These are phyloP conservation scores for Euura lappo DNA, from an alignment of 1,140 invertebrate species.

Conservation along the genomic window DNA sequence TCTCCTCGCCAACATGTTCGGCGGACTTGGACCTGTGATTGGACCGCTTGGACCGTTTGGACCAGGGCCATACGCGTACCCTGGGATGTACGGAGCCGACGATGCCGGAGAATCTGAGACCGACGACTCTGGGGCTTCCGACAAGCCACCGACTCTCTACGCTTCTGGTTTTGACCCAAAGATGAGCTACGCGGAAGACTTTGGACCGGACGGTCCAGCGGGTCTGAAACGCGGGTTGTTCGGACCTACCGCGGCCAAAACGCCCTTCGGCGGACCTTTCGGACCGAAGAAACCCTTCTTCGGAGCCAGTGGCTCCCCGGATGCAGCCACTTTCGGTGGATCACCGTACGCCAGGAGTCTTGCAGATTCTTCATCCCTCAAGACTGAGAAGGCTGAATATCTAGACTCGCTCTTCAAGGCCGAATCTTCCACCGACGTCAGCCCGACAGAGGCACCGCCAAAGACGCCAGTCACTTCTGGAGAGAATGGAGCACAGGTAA, in stretches of 20 bases:
- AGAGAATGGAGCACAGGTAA: constrained; percentile 20
- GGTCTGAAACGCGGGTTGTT: constrained; percentile 11
- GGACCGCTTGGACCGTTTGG: not conserved
- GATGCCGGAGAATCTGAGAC: constrained; percentile 17
- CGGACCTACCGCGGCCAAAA: constrained; percentile 29
- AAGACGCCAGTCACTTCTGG: constrained; percentile 41
- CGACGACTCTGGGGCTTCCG: not conserved
- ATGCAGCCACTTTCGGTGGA: not conserved
- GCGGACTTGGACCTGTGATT: constrained; percentile 30
- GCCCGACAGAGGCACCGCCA: constrained; percentile 6
- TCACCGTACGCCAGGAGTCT: not conserved
- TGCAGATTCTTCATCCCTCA: not conserved
- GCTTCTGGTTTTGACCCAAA: constrained; percentile 23
- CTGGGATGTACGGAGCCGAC: constrained; percentile 21
- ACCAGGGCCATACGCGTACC: not conserved
- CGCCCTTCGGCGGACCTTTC: constrained; percentile 20
- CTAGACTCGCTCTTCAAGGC: too few species aligned
- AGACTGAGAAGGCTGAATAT: too few species aligned
- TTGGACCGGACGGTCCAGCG: not conserved
- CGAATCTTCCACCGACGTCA: not conserved
- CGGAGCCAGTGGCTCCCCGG: not conserved
- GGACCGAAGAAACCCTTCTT: not conserved
- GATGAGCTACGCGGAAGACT: constrained; percentile 11
- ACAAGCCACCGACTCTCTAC: not conserved
- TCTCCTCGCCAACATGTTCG: constrained; percentile 43